phyloP scores from a whole-genome alignment of 2,888 invertebrate species.

The Tromatobia lineatoria region DNA sequence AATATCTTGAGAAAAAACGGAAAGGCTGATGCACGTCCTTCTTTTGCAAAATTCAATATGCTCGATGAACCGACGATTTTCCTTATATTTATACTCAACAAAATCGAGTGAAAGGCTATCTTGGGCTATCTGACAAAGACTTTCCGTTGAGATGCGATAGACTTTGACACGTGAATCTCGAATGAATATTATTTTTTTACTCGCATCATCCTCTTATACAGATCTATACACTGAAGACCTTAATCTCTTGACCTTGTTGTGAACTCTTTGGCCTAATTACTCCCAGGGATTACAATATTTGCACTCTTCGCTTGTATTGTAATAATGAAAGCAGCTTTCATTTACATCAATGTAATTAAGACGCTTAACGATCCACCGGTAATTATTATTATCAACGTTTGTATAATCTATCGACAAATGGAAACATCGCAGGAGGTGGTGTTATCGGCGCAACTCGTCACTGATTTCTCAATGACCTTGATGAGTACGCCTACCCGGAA shows the following conservation, averaged over 20 bases:
- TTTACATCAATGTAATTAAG: background rate
- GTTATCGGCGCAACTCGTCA: background rate
- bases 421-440: conserved; percentile 6
- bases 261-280: background rate
- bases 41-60: background rate
- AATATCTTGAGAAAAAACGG: background rate
- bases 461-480: background rate
- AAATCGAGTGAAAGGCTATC: conserved; percentile 16
- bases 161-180: conserved; percentile 8
- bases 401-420: background rate
- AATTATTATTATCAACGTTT: background rate
- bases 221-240: background rate
- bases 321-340: background rate
- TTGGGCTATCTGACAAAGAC: conserved; percentile 3
- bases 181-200: conserved; percentile 7
- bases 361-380: background rate
- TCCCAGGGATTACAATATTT: background rate
- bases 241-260: background rate
- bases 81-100: conserved; percentile 6
- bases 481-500: background rate
- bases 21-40: background rate
- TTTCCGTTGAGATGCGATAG: background rate
- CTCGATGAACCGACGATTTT: background rate
- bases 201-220: background rate
- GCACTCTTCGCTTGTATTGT: background rate